These are phyloP conservation scores for Ochotona princeps DNA, from an alignment of 2,113 vertebrate genomes.

Conservation along the genomic window DNA sequence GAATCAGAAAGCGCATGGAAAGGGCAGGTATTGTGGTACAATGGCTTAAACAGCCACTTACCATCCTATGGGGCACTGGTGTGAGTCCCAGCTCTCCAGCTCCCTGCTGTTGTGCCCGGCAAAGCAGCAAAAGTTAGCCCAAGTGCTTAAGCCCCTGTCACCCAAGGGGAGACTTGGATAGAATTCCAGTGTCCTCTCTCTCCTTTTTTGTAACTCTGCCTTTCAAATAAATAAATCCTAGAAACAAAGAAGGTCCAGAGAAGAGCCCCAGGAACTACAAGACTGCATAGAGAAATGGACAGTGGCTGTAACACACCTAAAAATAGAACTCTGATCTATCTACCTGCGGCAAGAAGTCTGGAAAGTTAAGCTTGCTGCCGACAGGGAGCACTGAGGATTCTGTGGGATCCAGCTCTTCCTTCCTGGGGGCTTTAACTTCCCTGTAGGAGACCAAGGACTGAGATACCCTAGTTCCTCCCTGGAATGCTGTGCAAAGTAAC, in stretches of 20 bases:
- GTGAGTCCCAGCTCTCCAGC: too few relatives aligned
- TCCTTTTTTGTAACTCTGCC: too few relatives aligned
- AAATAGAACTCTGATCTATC: neutral
- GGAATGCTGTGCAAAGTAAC: neutral
- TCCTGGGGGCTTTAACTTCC: neutral
- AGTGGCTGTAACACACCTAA: neutral
- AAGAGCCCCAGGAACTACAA: neutral
- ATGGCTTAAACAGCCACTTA: too few relatives aligned
- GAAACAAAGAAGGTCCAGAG: neutral
- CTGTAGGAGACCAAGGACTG: neutral
- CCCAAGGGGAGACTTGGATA: too few relatives aligned
- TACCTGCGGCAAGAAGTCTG: neutral
- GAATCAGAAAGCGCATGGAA: neutral
- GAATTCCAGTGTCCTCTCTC: too few relatives aligned
- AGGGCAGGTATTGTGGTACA: neutral
- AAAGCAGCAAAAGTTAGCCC: too few relatives aligned
- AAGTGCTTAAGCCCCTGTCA: too few relatives aligned
- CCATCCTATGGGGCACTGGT: too few relatives aligned
- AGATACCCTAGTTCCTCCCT: neutral
- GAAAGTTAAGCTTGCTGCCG: neutral
- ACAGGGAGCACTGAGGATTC: neutral
- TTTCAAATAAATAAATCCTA: too few relatives aligned
- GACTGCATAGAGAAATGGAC: neutral
- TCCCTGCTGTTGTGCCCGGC: too few relatives aligned
- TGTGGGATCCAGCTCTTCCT: neutral